Evolutionary conservation across 2,113 vertebrate genomes (phyloP), one percentile per base, ranked within the genome.

Genomic region (Entelurus aequoreus): DNA sequence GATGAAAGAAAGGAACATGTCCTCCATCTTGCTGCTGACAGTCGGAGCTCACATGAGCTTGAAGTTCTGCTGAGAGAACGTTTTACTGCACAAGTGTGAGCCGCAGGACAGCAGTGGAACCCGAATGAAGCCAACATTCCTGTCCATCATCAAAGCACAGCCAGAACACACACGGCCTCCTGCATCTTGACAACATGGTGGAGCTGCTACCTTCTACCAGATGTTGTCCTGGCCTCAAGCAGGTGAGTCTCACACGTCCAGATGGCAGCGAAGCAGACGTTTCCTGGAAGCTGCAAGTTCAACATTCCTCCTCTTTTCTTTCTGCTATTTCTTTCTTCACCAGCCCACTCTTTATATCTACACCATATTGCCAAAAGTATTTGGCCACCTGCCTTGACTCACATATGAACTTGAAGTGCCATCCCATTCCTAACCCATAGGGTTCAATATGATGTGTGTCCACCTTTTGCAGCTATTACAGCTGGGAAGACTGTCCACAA

Each of bases 131-230:
- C 66, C 50, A 68, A 63, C 70, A 84, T 87, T 89, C 81, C 74
- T 51, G 79, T 85, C 80, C 69, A 85, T 86, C 84, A 83, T 21
- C 65, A 68, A 47, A 60, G 74, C 72, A 54, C 62, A 76, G 69
- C 63, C n/a, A 66, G 66, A 77, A 76, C 74, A 35, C 84, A 80
- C 53, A 75, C 77, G 71, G 77, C 66, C 81, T 68, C 10, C 62
- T 80, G 80, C 83, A 86, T 89, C 84, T 81, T 81, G 76, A 70
- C 71, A 77, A 71, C 60, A 54, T 44, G 21, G 52, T 73, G 70
- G 63, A 75, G 80, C 74, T 65, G 83, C 74, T 73, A 72, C 74
- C 73, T 60, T 37, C 78, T 48, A 76, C 85, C 87, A 88, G 84
- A 87, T 83, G 82, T 83, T 72, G 74, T 77, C 69, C 48, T 66